Evolutionary conservation across 2,888 invertebrate species (phyloP).

Genomic region (Cryptocheilus praepositus): DNA sequence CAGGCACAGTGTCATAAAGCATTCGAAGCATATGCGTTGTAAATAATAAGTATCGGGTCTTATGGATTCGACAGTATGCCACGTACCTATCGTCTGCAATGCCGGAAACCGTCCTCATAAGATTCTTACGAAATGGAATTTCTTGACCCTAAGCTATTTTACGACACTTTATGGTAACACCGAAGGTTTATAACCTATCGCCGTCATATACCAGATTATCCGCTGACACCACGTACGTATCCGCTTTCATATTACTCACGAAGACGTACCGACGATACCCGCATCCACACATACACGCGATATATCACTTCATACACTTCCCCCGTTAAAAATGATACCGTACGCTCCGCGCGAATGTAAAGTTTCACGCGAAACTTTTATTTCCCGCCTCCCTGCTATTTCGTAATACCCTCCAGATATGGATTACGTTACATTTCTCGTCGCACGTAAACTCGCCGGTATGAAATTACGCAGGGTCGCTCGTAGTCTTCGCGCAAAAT

Average conservation of each 20-base stretch:
- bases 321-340: constrained; percentile 26
- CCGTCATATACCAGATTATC: constrained; percentile 45
- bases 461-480: no score
- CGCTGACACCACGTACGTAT: constrained; percentile 10
- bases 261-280: constrained; percentile 14
- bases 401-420: constrained; percentile 10
- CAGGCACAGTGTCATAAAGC: no score
- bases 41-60: constrained; percentile 6
- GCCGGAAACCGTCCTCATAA: constrained; percentile 18
- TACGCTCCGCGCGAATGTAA: constrained; percentile 30
- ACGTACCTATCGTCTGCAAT: background rate
- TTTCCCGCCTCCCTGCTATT: constrained; percentile 21
- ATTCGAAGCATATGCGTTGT: constrained; percentile 22
- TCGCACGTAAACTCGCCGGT: background rate
- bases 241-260: background rate
- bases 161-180: constrained; percentile 35
- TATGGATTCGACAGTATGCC: background rate
- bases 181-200: constrained; percentile 38
- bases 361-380: constrained; percentile 44
- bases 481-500: no score
- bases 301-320: constrained; percentile 19
- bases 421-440: background rate
- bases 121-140: constrained; percentile 36
- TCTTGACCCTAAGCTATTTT: constrained; percentile 31
- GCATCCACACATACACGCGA: constrained; percentile 26